These are phyloP conservation scores for Dicyrtomina minuta DNA, from an alignment of 2,888 invertebrate species.

Conservation along the genomic window DNA sequence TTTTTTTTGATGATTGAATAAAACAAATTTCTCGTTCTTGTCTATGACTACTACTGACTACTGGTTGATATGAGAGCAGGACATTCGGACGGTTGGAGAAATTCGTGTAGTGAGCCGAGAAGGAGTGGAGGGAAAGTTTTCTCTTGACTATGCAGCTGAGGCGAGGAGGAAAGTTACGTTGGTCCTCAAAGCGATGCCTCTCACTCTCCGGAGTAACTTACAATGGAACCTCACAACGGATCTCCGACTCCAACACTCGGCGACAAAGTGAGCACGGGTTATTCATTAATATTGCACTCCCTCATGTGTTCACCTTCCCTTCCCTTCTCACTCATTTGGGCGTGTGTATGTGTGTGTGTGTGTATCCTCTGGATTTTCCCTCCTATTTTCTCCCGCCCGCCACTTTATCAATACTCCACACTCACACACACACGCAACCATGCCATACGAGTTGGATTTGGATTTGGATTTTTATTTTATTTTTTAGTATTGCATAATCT, in stretches of 20 bases:
- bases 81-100: slow-evolving; percentile 46
- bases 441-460: neutral
- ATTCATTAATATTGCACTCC: slow-evolving; percentile 52
- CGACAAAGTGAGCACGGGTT: slow-evolving; percentile 54
- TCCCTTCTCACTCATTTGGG: neutral
- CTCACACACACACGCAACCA: neutral
- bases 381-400: slow-evolving; percentile 6
- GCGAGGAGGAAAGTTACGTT: slow-evolving; percentile 48
- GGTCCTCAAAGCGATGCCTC: slow-evolving; percentile 41
- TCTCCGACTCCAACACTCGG: slow-evolving; percentile 47
- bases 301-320: neutral
- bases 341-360: no score
- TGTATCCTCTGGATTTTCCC: neutral
- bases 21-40: neutral
- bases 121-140: slow-evolving; percentile 45
- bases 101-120: slow-evolving; percentile 31
- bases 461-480: slow-evolving; percentile 5
- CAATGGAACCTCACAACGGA: slow-evolving; percentile 50
- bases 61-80: slow-evolving; percentile 24
- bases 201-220: neutral
- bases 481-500: no score
- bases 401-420: no score
- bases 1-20: no score
- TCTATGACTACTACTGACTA: no score
- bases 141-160: slow-evolving; percentile 50